A percentile compares a stretch with the other conserved stretches of the same genome.
Conservation (phyloP, 2,113 vertebrate genomes). For the Gopherus evgoodei region DNA sequence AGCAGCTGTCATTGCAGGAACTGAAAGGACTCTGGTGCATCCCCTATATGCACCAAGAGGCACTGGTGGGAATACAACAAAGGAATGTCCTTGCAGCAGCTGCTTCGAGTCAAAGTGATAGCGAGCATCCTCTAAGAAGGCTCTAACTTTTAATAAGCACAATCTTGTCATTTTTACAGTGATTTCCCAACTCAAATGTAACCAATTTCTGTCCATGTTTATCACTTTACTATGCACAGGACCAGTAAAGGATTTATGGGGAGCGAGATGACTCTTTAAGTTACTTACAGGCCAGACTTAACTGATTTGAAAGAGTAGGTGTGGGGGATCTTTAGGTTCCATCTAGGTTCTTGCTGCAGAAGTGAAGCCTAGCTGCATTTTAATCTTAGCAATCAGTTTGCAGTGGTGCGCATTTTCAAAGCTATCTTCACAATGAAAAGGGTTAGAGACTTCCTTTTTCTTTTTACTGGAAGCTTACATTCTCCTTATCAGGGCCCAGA, state of each 20-base stretch:
- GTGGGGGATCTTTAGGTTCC: not conserved
- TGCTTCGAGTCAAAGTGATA: not conserved
- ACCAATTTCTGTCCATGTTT: not conserved
- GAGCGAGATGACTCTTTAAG: not conserved
- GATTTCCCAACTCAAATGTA: not conserved
- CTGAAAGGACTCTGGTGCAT: conserved; percentile 54
- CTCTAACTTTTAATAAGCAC: not conserved
- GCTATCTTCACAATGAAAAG: not conserved
- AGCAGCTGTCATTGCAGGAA: conserved; percentile 38
- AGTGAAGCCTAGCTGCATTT: not conserved
- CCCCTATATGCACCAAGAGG: not conserved
- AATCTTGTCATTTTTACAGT: not conserved
- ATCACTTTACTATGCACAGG: not conserved
- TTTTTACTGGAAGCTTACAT: not conserved
- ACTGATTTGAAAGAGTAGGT: not conserved
- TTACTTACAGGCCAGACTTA: not conserved
- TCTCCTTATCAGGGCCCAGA: not conserved
- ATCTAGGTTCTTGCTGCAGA: not conserved
- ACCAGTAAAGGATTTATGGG: fast-evolving
- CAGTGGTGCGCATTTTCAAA: not conserved
- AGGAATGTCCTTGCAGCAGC: not conserved
- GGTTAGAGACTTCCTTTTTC: not conserved
- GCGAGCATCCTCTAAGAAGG: not conserved
- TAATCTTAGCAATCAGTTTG: not conserved
- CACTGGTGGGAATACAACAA: not conserved